Base-by-base conservation (phyloP, 2,113 vertebrate genomes). In the Perca fluviatilis region DNA sequence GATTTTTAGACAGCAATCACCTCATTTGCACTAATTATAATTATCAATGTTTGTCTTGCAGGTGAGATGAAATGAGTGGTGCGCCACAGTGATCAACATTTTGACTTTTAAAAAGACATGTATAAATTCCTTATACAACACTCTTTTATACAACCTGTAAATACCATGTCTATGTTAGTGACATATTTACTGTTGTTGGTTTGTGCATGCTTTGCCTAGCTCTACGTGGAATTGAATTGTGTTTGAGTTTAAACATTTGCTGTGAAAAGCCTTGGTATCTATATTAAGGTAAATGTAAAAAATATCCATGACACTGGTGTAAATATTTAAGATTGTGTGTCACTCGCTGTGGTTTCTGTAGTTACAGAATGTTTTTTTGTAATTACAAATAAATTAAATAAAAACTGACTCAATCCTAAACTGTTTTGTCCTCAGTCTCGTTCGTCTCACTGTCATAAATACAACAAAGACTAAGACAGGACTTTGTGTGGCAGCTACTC, bases 241-340 rank as follows among this genome's bases (percentile, higher is more conserved):
- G 5, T 58, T 63, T 72, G 16, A 66, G 14, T 71, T 40, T n/a
- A 60, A 82, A 63, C 2, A 53, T n/a, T 53, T 71, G 15, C 57
- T 86, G 64, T 90, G 83, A 84, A 81, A 79, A 74, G 19, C 21
- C 10, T 74, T 1, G 18, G 18, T 56, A 54, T 25, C 56, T 73
- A 13, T 73, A 13, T 21, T 57, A 30, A 66, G 64, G 27, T 72
- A 40, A 80, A 84, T 82, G 88, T 87, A 83, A 74, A 84, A 43
- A 33, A 72, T 19, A 3, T 75, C 3, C n/a, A n/a, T 18, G 50
- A 84, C 54, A 81, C 18, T 73, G 67, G 27, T 94, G 90, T 93
- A 87, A 82, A 92, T 94, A 89, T 77, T 74, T 64, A n/a, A 8
- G 73, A 21, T 56, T 53, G 15, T 75, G 74, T 86, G 74, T 74